Evolutionary conservation across 2,797 vertebrate species (phyloP), one percentile per base, ranked within the genome.

Genomic region (Lepus townsendii): DNA sequence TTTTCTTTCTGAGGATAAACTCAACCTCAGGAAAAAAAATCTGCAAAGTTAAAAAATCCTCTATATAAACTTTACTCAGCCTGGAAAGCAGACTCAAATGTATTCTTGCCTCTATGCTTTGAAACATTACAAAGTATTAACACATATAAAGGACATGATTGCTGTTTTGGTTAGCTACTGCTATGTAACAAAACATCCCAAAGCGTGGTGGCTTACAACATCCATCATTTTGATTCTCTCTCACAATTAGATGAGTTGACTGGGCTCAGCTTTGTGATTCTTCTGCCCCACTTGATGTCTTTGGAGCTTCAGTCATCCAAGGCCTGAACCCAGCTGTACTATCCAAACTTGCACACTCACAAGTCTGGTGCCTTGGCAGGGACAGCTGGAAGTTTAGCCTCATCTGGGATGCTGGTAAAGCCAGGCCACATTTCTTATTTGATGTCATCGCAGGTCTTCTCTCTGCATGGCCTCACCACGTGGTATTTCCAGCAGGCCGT

Each of bases 101-200:
- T 94, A 83, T 90, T 96, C 35, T 79, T 38, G 16, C 88, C 96
- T 95, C 30, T 93, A 75, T 92, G 85, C 65, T 89, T 78, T 42
- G 89, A 94, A 95, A 35, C 86, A 69, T 68, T 63, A 54, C 11
- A 75, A 47, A 26, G 2, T 75, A 77, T 13, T 96, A 77, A 68
- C 35, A n/a, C 24, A 35, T 38, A 3, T 35, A 62, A 73, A 72
- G 19, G 32, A 24, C 52, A 27, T 1, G 30, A 35, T 52, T 32
- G 9, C 2, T 10, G 2, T 76, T 63, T 83, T 11, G n/a, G 27
- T 69, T 82, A 38, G 73, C 65, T 86, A 30, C 38, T 94, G 60
- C 38, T 71, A 19, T 16, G 10, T 85, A 47, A 93, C 52, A 65
- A 88, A 75, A 4, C 4, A 32, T 50, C 42, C 10, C 35, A 63